Base-by-base conservation (phyloP, 1,140 invertebrate genomes). In the Phocides pigmalion region DNA sequence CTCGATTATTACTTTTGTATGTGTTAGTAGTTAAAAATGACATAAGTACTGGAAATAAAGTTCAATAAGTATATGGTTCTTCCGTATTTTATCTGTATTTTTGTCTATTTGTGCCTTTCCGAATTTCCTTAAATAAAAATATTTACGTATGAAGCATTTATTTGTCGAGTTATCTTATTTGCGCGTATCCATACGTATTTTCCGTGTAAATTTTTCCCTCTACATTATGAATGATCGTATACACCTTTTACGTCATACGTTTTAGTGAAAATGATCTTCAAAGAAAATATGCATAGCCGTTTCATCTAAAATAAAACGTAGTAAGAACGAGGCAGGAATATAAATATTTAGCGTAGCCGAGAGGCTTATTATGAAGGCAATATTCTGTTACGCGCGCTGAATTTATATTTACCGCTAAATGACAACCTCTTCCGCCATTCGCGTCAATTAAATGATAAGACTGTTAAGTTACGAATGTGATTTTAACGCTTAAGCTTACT, bases 291-390 rank as follows among this genome's bases (percentile, higher is more conserved):
- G 62, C 62, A 61, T 64, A 56, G 67, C 58, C 35, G 35, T 54
- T 75, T 80, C 74, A 66, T 76, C 69, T 79, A 79, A 82, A 84
- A 86, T 81, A 82, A 82, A 77, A 82, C 68, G 66, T 67, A 53
- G 50, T 53, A 80, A 66, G 69, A 64, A 78, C 78, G 76, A 58
- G 71, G 64, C 66, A 61, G 61, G 83, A 83, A 83, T 83, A 79
- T 76, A 75, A 80, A 81, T 73, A 67, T 69, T 44, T 65, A 64
- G 54, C 41, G 56, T 32, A 50, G 62, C 56, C 63, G 25, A 71
- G 65, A 71, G 72, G 78, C 69, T 79, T 82, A 81, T 86, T 80
- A 82, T 76, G 70, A 69, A 81, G 70, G 81, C 80, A 78, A 81
- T 84, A 79, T 78, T 73, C 62, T 70, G 63, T 70, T 63, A 75